Evolutionary conservation across 64 coral and sea anemone genomes (phyloP).

Genomic region (Orbicella faveolata): DNA sequence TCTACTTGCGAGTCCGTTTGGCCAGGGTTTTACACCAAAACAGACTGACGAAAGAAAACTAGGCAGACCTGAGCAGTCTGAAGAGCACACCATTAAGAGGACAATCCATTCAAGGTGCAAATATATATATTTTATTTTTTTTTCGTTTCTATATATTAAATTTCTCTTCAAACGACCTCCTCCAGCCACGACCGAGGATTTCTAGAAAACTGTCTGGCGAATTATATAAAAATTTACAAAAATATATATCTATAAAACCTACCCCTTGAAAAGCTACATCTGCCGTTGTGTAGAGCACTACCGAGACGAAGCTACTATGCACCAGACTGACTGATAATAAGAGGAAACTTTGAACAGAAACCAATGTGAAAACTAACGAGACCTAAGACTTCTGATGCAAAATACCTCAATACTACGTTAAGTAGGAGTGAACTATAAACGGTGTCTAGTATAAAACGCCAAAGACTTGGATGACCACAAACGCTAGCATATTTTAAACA

Average conservation of each 20-base stretch:
- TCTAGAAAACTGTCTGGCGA: constrained; percentile 58
- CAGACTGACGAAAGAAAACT: too few species aligned
- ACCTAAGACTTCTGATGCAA: neutral
- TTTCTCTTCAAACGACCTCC: constrained; percentile 42
- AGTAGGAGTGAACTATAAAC: neutral
- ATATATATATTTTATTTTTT: constrained; percentile 38
- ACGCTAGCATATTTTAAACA: neutral
- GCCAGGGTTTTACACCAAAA: too few species aligned
- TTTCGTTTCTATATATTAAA: constrained; percentile 37
- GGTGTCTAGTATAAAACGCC: neutral
- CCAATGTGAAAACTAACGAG: neutral
- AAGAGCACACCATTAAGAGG: neutral
- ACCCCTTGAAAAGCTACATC: neutral
- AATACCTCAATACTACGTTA: neutral
- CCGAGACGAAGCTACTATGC: neutral
- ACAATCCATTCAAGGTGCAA: constrained; percentile 14
- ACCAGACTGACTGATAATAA: constrained; percentile 3
- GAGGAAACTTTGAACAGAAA: neutral
- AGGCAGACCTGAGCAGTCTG: too few species aligned
- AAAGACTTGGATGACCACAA: neutral
- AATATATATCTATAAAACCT: constrained; percentile 49
- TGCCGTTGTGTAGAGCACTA: neutral
- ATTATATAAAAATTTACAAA: constrained; percentile 42
- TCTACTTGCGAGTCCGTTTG: too few species aligned
- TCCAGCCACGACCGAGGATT: constrained; percentile 12